Base-by-base conservation (phyloP, 2,797 vertebrate species). In the Stomatorhinus walkeri region DNA sequence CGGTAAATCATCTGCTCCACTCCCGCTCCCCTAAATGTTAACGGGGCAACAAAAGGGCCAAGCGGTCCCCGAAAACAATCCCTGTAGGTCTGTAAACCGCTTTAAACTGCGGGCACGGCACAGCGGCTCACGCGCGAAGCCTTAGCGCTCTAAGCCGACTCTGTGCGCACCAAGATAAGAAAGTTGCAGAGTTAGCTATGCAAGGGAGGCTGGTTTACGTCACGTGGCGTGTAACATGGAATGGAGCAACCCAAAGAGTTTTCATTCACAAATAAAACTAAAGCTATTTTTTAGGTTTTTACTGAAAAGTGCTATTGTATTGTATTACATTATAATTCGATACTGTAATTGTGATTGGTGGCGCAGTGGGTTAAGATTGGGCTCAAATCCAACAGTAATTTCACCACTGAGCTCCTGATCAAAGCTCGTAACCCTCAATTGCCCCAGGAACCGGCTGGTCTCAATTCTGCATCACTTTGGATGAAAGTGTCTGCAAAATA, bases 1-100 rank as follows among this genome's bases (percentile, higher is more conserved):
- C 87, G 88, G 87, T 89, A 93, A 92, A 93, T 93, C 85, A 9
- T 89, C 90, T 10, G n/a, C 90, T 90, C 90, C 86, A 87, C 89
- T 91, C 88, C 87, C 28, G 49, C 46, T 76, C 48, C n/a, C 52
- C 61, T 22, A 91, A 87, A 89, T 76, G 87, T 88, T 88, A 54
- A 64, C 32, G 24, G 19, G 72, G 22, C 81, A 43, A 76, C 48
- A 87, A 48, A 85, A 89, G 61, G 48, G 48, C 64, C 48, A 36
- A 68, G 7, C 22, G 64, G 61, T n/a, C 59, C 85, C 49, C 16
- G 9, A 3, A 16, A 56, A 22, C 9, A 9, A 49, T 88, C 22
- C 76, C 22, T 24, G 43, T 59, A 46, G n/a, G 36, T 10, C 43
- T 12, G 28, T 51, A 14, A 61, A 61, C 22, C 4, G 40, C 46